phyloP scores from a whole-genome alignment of 2,797 vertebrate genomes.

The Sebastes steindachneri region DNA sequence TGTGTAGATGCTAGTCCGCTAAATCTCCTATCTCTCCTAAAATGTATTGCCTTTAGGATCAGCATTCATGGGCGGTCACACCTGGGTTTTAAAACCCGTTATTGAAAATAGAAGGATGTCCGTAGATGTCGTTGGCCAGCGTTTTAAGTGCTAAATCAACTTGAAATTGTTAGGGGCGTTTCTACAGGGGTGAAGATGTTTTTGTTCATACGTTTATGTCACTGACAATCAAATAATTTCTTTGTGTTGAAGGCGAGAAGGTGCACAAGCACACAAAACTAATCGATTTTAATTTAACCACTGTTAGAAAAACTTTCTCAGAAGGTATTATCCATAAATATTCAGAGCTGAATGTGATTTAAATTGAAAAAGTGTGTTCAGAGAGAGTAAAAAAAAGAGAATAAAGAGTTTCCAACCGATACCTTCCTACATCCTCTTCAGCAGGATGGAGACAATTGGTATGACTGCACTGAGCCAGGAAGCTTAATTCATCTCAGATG shows the following conservation, averaged over 20 bases:
- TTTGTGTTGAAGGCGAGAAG: conserved; percentile 21
- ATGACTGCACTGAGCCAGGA: conserved; percentile 32
- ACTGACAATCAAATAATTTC: conserved; percentile 68
- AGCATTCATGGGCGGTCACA: conserved; percentile 32
- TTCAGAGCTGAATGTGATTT: conserved; percentile 25
- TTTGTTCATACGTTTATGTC: conserved; percentile 36
- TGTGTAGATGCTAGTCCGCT: conserved; percentile 33
- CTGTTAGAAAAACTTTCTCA: conserved; percentile 21
- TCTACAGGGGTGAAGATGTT: conserved; percentile 8
- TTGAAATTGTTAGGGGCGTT: conserved; percentile 5
- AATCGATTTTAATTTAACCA: conserved; percentile 43
- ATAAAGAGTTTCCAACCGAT: conserved; percentile 2
- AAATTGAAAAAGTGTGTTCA: conserved; percentile 22
- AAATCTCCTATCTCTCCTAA: conserved; percentile 23
- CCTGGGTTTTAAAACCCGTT: conserved; percentile 48
- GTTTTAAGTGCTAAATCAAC: conserved; percentile 31
- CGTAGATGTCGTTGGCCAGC: conserved; percentile 12
- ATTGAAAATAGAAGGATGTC: conserved; percentile 32
- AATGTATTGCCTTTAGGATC: conserved; percentile 49
- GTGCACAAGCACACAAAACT: conserved; percentile 42
- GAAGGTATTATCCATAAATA: conserved; percentile 27
- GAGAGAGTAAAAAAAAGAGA: conserved; percentile 4
- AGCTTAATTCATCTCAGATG: conserved; percentile 50
- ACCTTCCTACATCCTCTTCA: conserved; percentile 7
- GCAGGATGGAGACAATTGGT: conserved; percentile 8